Percentiles rank a stretch among this genome's conserved stretches.
Conservation (phyloP, 2,797 vertebrate species). For the Enteromius trimaculatus region DNA sequence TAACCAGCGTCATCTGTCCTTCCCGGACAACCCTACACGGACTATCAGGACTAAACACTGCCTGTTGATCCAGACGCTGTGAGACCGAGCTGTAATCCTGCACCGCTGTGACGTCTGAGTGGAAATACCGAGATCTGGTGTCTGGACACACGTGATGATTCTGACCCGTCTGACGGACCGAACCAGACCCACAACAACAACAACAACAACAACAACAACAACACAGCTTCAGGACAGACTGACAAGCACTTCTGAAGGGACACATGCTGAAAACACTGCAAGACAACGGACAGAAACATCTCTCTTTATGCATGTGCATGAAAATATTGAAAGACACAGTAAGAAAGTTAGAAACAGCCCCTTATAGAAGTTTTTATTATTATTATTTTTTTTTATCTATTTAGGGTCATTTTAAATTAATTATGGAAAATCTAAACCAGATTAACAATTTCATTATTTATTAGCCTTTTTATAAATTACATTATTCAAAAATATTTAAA, state of each 20-base stretch:
- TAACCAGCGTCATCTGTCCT: not conserved
- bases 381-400: not conserved
- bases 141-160: not conserved
- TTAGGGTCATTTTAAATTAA: too few species aligned
- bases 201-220: not conserved
- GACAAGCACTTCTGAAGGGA: not conserved
- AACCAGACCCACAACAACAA: not conserved
- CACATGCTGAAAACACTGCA: not conserved
- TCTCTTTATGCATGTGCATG: not conserved
- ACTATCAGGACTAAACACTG: not conserved
- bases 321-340: not conserved
- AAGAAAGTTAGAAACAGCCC: not conserved
- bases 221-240: not conserved
- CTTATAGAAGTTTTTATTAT: not conserved
- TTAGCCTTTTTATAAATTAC: too few species aligned
- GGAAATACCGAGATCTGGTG: conserved; percentile 37
- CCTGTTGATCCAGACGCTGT: not conserved
- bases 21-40: not conserved
- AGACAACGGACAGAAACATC: not conserved
- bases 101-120: conserved; percentile 26
- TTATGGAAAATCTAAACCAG: too few species aligned
- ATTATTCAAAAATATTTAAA: too few species aligned
- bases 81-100: not conserved
- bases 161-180: not conserved
- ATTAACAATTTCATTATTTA: too few species aligned